Conservation (phyloP, 2,888 invertebrate species). For the Dimorphilus gyrociliatus region DNA sequence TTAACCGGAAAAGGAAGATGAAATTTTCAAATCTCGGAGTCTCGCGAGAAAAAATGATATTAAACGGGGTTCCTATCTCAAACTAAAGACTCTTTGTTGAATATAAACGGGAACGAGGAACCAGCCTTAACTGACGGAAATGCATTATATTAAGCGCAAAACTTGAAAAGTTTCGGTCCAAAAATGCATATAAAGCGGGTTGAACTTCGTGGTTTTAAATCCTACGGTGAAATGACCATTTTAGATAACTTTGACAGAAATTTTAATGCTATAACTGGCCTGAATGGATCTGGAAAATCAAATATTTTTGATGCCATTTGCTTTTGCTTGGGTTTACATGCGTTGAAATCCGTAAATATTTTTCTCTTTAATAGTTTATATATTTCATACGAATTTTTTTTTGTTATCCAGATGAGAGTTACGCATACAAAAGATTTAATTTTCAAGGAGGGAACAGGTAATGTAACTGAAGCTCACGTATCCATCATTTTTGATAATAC, state of each 20-base stretch:
- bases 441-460: conserved; percentile 93
- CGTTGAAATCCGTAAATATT: no score
- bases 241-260: conserved; percentile 76
- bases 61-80: no score
- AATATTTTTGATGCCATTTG: conserved; percentile 94
- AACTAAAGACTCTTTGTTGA: no score
- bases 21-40: no score
- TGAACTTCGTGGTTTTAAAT: conserved; percentile 90
- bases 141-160: no score
- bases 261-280: conserved; percentile 93
- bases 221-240: conserved; percentile 80
- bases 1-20: no score
- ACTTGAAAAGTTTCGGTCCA: no score
- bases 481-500: conserved; percentile 83
- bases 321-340: conserved; percentile 86
- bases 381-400: neutral
- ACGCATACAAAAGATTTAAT: conserved; percentile 79
- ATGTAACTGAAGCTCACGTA: conserved; percentile 83
- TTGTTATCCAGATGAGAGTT: conserved; percentile 58
- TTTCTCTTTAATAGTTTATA: no score
- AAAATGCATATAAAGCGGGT: conserved; percentile 90
- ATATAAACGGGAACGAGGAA: no score
- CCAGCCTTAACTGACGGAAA: no score
- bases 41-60: no score
- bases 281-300: conserved; percentile 94